Evolutionary conservation across 2,797 vertebrate genomes (phyloP).

Genomic region (Gobionotothen gibberifrons): DNA sequence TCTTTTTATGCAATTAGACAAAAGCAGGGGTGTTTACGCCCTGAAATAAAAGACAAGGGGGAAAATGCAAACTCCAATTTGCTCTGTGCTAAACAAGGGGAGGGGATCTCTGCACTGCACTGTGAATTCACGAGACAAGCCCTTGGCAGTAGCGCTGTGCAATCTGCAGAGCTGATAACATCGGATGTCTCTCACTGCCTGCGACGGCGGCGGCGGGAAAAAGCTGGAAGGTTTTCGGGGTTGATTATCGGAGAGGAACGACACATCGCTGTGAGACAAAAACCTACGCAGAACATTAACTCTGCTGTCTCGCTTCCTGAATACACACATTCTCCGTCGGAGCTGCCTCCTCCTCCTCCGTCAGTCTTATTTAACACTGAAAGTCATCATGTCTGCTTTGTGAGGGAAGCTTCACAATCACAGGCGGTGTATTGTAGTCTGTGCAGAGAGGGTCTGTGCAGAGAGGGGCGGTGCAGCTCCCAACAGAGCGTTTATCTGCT

Average conservation of each 20-base stretch:
- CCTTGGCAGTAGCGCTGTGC: conserved; percentile 45
- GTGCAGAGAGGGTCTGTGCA: conserved; percentile 12
- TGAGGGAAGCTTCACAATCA: conserved; percentile 33
- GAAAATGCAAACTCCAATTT: conserved; percentile 9
- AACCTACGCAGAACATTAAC: conserved; percentile 41
- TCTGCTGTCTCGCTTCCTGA: conserved; percentile 21
- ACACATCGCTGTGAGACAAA: conserved; percentile 49
- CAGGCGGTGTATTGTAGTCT: conserved; percentile 11
- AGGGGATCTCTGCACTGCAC: conserved; percentile 25
- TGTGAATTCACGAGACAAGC: conserved; percentile 59
- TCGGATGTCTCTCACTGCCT: conserved; percentile 54
- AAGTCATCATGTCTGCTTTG: conserved; percentile 36
- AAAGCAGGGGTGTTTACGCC: neutral
- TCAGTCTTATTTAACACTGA: conserved; percentile 31
- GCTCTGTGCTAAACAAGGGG: conserved; percentile 18
- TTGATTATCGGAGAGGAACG: conserved; percentile 48
- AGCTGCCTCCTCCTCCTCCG: conserved; percentile 27
- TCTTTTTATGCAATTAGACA: conserved; percentile 20
- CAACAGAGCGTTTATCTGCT: conserved; percentile 27
- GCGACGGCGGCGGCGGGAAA: conserved; percentile 36
- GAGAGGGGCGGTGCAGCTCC: conserved; percentile 13
- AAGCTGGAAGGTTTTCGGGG: conserved; percentile 43
- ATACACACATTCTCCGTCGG: conserved; percentile 25
- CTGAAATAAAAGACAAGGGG: neutral
- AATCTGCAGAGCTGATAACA: conserved; percentile 66